Evolutionary conservation across 2,113 vertebrate genomes (phyloP).

Genomic region (Salminus brasiliensis): DNA sequence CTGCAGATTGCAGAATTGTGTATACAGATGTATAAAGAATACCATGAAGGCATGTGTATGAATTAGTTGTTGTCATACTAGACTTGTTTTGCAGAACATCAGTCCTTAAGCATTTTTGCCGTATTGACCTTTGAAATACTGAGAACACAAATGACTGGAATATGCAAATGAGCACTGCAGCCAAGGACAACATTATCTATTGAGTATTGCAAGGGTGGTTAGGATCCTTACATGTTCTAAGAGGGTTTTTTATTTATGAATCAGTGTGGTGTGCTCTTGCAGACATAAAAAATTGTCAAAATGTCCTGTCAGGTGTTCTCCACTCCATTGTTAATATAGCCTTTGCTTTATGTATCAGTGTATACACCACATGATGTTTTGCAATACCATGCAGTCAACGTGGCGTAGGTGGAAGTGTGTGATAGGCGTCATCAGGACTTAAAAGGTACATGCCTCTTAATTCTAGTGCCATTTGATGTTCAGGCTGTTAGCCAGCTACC

Average conservation of each 20-base stretch:
- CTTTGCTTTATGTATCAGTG: not conserved
- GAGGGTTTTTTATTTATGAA: too few species aligned
- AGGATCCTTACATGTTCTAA: too few species aligned
- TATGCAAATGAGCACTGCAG: not conserved
- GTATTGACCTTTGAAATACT: not conserved
- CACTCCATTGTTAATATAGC: too few species aligned
- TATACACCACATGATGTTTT: not conserved
- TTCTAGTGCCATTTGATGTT: constrained; percentile 3
- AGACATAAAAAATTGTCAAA: too few species aligned
- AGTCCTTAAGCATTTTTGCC: too few species aligned
- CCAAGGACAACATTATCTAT: not conserved
- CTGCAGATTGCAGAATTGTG: not conserved
- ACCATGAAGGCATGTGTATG: not conserved
- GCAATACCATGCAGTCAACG: not conserved
- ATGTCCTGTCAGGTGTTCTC: too few species aligned
- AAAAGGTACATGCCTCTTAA: too few species aligned
- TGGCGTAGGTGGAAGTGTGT: not conserved
- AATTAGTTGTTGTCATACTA: not conserved
- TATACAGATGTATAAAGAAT: not conserved
- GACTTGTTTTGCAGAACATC: not conserved
- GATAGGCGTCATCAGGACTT: not conserved
- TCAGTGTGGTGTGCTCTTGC: too few species aligned
- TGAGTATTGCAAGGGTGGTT: not conserved
- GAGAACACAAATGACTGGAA: not conserved
- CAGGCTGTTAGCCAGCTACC: not conserved